A percentile compares a stretch with the other conserved stretches of the same genome.
Conservation (phyloP, 2,888 invertebrate genomes). For the Eubasilissa splendida region DNA sequence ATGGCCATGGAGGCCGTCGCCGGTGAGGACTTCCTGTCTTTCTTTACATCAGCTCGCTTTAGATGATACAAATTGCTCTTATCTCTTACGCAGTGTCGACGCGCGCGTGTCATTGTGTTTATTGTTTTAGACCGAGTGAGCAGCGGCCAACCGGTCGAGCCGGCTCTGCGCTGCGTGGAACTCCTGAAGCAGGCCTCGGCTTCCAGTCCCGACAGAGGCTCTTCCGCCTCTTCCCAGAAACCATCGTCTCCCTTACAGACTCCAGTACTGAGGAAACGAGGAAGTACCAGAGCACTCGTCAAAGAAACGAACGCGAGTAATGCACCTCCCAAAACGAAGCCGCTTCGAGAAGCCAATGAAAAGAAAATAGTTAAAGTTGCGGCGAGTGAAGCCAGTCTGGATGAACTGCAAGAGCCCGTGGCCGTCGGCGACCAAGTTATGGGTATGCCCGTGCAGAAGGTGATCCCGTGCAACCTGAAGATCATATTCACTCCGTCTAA, state of each 20-base stretch:
- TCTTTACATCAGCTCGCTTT: background rate
- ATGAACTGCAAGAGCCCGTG: background rate
- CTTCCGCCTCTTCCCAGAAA: background rate
- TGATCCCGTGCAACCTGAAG: slow-evolving; percentile 16
- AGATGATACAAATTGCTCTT: too few relatives aligned
- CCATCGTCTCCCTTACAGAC: background rate
- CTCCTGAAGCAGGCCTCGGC: slow-evolving; percentile 6
- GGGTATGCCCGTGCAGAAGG: slow-evolving; percentile 13
- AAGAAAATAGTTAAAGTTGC: too few relatives aligned
- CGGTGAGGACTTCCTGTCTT: background rate
- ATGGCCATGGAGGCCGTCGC: slow-evolving; percentile 30
- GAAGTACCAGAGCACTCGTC: too few relatives aligned
- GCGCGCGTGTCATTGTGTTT: too few relatives aligned
- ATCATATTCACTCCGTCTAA: background rate
- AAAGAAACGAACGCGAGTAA: too few relatives aligned
- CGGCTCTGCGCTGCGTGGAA: slow-evolving; percentile 1
- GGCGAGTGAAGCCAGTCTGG: too few relatives aligned
- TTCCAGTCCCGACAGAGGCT: background rate
- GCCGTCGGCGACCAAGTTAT: slow-evolving; percentile 1
- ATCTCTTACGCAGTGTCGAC: too few relatives aligned
- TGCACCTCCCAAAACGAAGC: too few relatives aligned
- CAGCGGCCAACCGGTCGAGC: background rate
- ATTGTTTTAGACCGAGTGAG: slow-evolving; percentile 10
- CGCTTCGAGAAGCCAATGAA: too few relatives aligned
- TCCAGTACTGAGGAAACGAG: background rate